Conservation (phyloP, 2,113 vertebrate species). For the Trematocara stigmaticum region DNA sequence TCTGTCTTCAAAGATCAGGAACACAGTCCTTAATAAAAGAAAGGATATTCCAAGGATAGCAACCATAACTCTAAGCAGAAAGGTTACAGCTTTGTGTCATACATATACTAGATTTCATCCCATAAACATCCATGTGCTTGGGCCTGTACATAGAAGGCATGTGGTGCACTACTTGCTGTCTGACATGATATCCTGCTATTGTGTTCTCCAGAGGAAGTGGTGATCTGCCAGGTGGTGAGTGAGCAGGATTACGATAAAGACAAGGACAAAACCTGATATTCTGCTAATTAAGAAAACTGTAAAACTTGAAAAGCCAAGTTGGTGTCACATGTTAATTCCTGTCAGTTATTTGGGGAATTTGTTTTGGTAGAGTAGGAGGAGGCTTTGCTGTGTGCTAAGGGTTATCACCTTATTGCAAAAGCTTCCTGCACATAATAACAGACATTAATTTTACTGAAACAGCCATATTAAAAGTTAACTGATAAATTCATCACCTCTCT, state of each 20-base stretch:
- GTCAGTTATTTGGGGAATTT: background rate
- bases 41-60: background rate
- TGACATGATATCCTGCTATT: conserved; percentile 71
- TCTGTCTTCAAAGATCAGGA: background rate
- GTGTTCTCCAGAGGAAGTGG: conserved; percentile 57
- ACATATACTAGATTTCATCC: rapidly evolving
- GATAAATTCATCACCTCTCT: conserved; percentile 72
- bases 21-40: background rate
- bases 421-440: background rate
- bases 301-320: background rate
- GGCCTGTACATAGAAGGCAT: conserved; percentile 8
- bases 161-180: conserved; percentile 51
- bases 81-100: background rate
- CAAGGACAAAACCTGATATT: background rate
- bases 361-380: background rate
- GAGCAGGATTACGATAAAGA: conserved; percentile 3
- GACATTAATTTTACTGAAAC: background rate
- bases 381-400: background rate
- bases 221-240: conserved; percentile 13
- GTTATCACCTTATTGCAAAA: background rate
- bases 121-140: background rate
- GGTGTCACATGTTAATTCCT: background rate
- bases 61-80: background rate
- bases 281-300: background rate
- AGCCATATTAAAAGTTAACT: background rate